Conservation (phyloP, 1,140 invertebrate species). For the Eufriesea mexicana region DNA sequence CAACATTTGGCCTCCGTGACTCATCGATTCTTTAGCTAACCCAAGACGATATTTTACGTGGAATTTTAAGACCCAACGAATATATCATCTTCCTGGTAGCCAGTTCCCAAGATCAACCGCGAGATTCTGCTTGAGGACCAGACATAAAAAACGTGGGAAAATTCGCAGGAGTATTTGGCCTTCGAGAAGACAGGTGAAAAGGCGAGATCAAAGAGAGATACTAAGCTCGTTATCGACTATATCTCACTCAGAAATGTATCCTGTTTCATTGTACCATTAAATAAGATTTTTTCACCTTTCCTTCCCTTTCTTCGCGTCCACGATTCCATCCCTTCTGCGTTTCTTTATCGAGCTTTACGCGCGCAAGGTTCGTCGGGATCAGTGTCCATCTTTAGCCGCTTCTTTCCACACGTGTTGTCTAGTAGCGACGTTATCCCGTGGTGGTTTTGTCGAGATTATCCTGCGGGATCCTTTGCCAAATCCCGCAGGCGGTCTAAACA, state of each 20-base stretch:
- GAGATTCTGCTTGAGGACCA: slow-evolving; percentile 37
- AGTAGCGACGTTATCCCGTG: not conserved
- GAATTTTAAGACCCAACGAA: slow-evolving; percentile 1
- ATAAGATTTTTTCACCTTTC: too few species aligned
- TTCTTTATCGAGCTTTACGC: not conserved
- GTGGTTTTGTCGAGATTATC: slow-evolving; percentile 41
- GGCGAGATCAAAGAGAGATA: slow-evolving; percentile 4
- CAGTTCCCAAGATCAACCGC: not conserved
- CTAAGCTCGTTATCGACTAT: slow-evolving; percentile 24
- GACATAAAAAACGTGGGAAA: slow-evolving; percentile 39
- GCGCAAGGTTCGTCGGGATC: not conserved
- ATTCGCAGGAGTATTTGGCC: not conserved
- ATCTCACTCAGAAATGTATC: slow-evolving; percentile 34
- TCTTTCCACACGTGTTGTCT: not conserved
- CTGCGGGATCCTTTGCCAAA: slow-evolving; percentile 28
- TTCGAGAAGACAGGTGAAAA: slow-evolving; percentile 6
- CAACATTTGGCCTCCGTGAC: not conserved
- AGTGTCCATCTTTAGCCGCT: not conserved
- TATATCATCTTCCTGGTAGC: not conserved
- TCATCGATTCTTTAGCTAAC: not conserved
- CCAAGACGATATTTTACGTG: not conserved
- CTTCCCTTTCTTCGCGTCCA: not conserved
- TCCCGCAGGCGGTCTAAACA: slow-evolving; percentile 37
- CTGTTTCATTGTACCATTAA: not conserved
- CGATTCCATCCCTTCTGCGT: not conserved